Conservation (phyloP, 2,113 vertebrate genomes). For the Carassius auratus region DNA sequence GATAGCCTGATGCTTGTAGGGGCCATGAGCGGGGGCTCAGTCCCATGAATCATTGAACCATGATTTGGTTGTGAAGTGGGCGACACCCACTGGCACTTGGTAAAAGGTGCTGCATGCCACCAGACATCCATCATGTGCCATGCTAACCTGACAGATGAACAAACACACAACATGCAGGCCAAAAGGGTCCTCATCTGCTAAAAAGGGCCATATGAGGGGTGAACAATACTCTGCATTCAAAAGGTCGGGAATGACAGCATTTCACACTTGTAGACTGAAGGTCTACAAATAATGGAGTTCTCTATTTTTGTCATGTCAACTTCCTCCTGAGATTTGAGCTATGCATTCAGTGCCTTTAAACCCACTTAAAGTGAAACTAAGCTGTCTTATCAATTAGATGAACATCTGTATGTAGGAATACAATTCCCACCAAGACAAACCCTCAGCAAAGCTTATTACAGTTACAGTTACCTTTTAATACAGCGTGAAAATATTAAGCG, state of each 20-base stretch:
- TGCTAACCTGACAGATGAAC: constrained; percentile 38
- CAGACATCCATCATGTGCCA: constrained; percentile 29
- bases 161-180: constrained; percentile 13
- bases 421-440: not conserved
- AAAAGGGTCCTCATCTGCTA: constrained; percentile 42
- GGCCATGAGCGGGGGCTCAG: not conserved
- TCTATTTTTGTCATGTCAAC: not conserved
- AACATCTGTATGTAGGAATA: not conserved
- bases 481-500: not conserved
- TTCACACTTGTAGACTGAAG: not conserved
- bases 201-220: not conserved
- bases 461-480: not conserved
- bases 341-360: not conserved
- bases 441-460: not conserved
- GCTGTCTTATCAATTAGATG: not conserved
- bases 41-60: not conserved
- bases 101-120: not conserved
- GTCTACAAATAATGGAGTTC: not conserved
- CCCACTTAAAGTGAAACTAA: not conserved
- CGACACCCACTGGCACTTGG: not conserved
- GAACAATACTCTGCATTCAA: not conserved
- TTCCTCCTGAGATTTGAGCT: not conserved
- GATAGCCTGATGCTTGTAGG: constrained; percentile 5
- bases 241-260: not conserved
- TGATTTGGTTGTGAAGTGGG: not conserved